Percentiles rank a stretch among this genome's conserved stretches.
Conservation (phyloP, 2,113 vertebrate species). For the Chelonoidis abingdonii region DNA sequence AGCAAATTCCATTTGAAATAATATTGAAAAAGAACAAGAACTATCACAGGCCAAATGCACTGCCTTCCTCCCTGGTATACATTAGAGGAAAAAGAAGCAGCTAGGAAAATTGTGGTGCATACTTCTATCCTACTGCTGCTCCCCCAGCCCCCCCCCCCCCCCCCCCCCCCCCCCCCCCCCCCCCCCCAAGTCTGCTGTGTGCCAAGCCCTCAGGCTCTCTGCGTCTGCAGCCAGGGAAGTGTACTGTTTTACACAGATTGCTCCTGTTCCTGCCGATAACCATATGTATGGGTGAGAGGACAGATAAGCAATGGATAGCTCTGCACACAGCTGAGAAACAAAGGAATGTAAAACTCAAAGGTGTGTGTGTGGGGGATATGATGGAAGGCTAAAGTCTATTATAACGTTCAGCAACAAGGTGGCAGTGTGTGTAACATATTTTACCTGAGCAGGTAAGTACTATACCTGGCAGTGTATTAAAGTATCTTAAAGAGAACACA, state of each 20-base stretch:
- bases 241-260: neutral
- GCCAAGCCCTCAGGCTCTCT: neutral
- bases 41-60: neutral
- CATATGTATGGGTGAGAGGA: neutral
- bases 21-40: neutral
- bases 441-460: neutral
- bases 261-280: neutral
- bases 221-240: neutral
- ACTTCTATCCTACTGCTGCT: neutral
- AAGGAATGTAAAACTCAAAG: neutral
- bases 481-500: neutral
- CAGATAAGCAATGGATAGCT: neutral
- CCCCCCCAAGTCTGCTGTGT: neutral
- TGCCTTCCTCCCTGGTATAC: neutral
- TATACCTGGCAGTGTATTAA: neutral
- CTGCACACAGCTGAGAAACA: neutral
- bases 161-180: neutral
- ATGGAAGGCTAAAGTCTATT: too few relatives aligned
- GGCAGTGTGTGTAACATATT: neutral
- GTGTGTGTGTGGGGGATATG: too few relatives aligned
- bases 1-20: neutral
- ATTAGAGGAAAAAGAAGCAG: neutral
- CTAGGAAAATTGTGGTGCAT: neutral
- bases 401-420: neutral
- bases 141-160: neutral